These are phyloP conservation scores for Anhinga anhinga DNA, from an alignment of 2,113 vertebrate genomes.

Conservation along the genomic window DNA sequence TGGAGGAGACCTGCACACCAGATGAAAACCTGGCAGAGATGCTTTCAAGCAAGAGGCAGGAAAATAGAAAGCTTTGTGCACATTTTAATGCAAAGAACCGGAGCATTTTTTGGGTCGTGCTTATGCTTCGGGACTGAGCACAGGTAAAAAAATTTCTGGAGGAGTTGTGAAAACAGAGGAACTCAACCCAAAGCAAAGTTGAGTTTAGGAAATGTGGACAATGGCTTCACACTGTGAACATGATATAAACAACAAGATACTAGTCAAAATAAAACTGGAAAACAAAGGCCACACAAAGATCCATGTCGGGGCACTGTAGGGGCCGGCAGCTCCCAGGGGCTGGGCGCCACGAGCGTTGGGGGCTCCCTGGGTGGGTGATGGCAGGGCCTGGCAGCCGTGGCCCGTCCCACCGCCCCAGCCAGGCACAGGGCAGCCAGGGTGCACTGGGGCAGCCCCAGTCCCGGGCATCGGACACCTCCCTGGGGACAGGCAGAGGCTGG, in stretches of 20 bases:
- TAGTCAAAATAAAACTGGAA: not conserved
- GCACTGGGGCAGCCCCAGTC: not conserved
- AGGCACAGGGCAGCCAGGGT: not conserved
- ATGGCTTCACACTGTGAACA: not conserved
- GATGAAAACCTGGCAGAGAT: not conserved
- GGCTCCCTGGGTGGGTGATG: rapidly evolving
- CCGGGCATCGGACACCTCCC: rapidly evolving
- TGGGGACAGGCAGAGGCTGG: rapidly evolving
- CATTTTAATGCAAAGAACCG: not conserved
- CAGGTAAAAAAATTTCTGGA: not conserved
- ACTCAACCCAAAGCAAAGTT: not conserved
- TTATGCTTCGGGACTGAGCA: not conserved
- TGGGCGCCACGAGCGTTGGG: rapidly evolving
- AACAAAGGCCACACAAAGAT: not conserved
- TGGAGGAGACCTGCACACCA: not conserved
- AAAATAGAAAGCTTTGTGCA: not conserved
- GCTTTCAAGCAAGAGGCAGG: not conserved
- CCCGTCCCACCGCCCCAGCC: not conserved
- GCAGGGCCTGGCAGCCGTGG: not conserved
- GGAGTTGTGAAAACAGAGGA: not conserved
- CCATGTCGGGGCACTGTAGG: rapidly evolving
- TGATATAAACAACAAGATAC: not conserved
- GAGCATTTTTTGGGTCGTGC: not conserved
- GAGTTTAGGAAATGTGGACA: not conserved
- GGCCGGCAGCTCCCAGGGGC: rapidly evolving